Percentiles rank a stretch among this genome's conserved stretches.
phyloP scores from a whole-genome alignment of 2,113 vertebrate species.

The Xerus inauris region DNA sequence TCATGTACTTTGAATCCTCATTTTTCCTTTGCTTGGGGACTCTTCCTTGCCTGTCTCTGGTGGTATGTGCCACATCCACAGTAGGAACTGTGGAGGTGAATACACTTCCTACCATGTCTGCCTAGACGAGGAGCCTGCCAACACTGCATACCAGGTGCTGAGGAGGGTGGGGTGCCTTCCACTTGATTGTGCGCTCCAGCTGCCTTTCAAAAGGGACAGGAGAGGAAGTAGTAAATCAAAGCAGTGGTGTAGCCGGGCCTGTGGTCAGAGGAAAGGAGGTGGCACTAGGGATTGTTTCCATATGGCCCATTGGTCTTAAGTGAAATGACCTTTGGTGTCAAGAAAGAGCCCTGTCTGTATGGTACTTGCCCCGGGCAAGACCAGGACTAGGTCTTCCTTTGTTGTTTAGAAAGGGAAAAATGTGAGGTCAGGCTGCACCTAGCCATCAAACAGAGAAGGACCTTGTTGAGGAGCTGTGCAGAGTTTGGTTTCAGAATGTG shows the following conservation, averaged over 20 bases:
- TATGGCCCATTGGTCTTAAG: rapidly evolving
- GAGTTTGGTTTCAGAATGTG: too few species aligned
- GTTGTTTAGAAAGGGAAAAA: neutral
- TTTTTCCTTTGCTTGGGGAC: neutral
- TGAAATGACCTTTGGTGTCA: too few species aligned
- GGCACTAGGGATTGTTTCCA: rapidly evolving
- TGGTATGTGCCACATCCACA: neutral
- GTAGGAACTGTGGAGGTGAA: neutral
- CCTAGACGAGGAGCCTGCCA: neutral
- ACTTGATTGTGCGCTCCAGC: neutral
- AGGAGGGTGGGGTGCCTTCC: neutral
- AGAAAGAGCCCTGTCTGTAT: neutral
- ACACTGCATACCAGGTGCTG: neutral
- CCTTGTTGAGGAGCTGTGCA: neutral
- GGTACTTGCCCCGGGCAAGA: neutral
- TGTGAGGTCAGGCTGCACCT: neutral
- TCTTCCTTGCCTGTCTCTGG: neutral
- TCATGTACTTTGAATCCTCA: too few species aligned
- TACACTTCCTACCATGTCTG: neutral
- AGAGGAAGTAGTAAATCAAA: neutral
- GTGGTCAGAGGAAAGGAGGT: neutral
- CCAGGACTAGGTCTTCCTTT: neutral
- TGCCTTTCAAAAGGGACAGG: neutral
- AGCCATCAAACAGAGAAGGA: too few species aligned
- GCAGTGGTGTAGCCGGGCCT: rapidly evolving